phyloP scores from a whole-genome alignment of 2,113 vertebrate species.

The Entomyzon cyanotis region DNA sequence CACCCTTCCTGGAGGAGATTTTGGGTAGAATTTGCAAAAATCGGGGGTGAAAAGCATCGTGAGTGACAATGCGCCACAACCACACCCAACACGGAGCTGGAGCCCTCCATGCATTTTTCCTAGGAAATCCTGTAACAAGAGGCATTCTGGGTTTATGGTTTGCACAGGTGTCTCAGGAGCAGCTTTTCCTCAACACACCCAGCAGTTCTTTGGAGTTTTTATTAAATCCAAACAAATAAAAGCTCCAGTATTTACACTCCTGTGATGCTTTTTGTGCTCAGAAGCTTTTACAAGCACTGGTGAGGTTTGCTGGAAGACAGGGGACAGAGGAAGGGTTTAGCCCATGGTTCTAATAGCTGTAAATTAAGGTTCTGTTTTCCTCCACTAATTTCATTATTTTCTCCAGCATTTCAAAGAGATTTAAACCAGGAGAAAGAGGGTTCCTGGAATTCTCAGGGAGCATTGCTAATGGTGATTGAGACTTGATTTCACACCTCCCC shows the following conservation, averaged over 20 bases:
- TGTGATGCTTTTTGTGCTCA: not conserved
- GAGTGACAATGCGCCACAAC: not conserved
- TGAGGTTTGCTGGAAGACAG: not conserved
- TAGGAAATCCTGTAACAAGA: not conserved
- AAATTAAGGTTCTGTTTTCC: fast-evolving
- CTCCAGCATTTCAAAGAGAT: not conserved
- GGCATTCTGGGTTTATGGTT: not conserved
- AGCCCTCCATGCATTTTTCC: not conserved
- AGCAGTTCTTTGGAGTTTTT: not conserved
- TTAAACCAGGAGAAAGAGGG: not conserved
- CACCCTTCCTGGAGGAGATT: not conserved
- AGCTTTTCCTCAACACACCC: not conserved
- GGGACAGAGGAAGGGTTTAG: not conserved
- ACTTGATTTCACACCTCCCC: not conserved
- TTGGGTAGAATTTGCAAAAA: not conserved
- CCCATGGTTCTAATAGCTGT: not conserved
- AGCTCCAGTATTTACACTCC: not conserved
- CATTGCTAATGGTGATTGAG: fast-evolving
- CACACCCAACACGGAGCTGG: fast-evolving
- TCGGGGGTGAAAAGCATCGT: fast-evolving
- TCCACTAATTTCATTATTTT: not conserved
- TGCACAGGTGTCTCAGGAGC: not conserved
- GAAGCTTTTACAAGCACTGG: not conserved
- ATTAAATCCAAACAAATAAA: not conserved
- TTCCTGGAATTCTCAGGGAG: not conserved